Base-by-base conservation (phyloP, 2,113 vertebrate genomes). In the Nettapus auritus region DNA sequence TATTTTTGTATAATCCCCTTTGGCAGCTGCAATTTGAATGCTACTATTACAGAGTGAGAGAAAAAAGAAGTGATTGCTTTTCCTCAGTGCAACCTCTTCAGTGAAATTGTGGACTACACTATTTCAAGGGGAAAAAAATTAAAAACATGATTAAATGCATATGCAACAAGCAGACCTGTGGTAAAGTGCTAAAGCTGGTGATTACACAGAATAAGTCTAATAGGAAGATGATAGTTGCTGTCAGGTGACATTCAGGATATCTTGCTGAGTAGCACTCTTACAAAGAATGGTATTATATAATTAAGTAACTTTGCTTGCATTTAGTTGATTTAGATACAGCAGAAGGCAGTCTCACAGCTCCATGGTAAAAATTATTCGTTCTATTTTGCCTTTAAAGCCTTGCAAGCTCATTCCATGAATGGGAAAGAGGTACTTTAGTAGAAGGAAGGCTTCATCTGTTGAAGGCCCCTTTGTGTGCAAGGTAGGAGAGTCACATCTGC, bases 131-230 rank as follows among this genome's bases (percentile, higher is more conserved):
- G 17, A 34, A 33, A 17, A 17, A 70, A 15, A 63, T 13, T 28
- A 29, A 34, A 48, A 1, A 3, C 2, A 19, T 9, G 1, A 29
- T 13, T 2, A 80, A 60, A 52, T 42, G 2, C 8, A 17, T 22
- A 3, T 33, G 18, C 17, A 74, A 53, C 10, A 67, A 44, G 52
- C 8, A 86, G 46, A n/a, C 63, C 28, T 3, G 7, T 34, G 53
- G 9, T 26, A 76, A 92, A 88, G n/a, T 70, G 53, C 26, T 64
- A 76, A 88, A 59, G 17, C 23, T 71, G 42, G 31, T 68, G 28
- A 55, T 73, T 67, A 38, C 10, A 40, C 11, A 23, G 13, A 69
- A 7, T 42, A 63, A 16, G 15, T 46, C 13, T 63, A 71, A 20
- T 31, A 50, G 33, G 28, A 67, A 44, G 14, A 11, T 36, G 21